Percentiles rank a stretch among this genome's conserved stretches.
Conservation (phyloP, 1,140 invertebrate species). For the Sycophaga agraensis region DNA sequence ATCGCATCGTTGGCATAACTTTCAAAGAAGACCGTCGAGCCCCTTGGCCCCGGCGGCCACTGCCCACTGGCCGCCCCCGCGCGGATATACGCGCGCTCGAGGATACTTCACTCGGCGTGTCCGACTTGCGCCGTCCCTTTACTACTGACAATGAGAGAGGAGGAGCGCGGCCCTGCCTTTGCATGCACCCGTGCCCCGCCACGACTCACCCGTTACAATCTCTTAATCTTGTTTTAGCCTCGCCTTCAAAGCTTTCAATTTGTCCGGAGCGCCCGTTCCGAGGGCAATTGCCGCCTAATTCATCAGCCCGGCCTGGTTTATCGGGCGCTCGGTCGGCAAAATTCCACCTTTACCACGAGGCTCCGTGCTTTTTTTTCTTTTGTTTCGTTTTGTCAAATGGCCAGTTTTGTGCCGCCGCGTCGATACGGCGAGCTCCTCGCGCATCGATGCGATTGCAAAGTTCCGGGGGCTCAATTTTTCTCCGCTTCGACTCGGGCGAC, state of each 20-base stretch:
- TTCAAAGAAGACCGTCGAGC: conserved; percentile 4
- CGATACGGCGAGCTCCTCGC: no score
- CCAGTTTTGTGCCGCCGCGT: no score
- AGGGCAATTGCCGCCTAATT: conserved; percentile 34
- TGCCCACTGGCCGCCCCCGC: neutral
- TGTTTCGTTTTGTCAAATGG: no score
- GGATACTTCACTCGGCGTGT: conserved; percentile 27
- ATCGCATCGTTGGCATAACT: conserved; percentile 47
- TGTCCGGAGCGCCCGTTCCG: conserved; percentile 34
- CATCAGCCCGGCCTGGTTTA: no score
- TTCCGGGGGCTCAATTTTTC: no score
- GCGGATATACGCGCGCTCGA: neutral
- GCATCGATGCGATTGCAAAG: no score
- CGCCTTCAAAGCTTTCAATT: neutral
- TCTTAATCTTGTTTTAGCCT: neutral
- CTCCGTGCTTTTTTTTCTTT: no score
- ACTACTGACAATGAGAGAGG: neutral
- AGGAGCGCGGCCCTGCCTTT: conserved; percentile 3
- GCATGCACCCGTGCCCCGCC: neutral
- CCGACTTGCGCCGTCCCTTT: conserved; percentile 30
- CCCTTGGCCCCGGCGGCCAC: no score
- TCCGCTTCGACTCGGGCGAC: no score
- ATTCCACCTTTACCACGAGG: no score
- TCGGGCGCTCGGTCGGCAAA: no score
- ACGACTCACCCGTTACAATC: neutral